A percentile compares a stretch with the other conserved stretches of the same genome.
phyloP scores from a whole-genome alignment of 1,140 invertebrate genomes.

The Diorhabda carinulata region DNA sequence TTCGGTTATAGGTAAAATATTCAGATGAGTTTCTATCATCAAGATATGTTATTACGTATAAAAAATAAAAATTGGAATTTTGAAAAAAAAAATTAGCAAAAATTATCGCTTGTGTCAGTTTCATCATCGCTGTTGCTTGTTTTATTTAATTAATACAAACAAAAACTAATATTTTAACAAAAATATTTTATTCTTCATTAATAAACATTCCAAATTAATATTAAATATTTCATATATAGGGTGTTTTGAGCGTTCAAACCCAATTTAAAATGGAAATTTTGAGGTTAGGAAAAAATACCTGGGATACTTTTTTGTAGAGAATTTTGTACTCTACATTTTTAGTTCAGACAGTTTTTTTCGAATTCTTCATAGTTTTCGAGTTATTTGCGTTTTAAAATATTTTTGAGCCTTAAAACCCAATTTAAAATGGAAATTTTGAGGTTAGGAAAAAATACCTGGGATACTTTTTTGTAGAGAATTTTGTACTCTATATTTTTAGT shows the following conservation, averaged over 20 bases:
- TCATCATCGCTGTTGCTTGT: constrained; percentile 36
- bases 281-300: too few species aligned
- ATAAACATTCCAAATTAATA: not conserved
- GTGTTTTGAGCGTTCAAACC: not conserved
- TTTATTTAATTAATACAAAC: constrained; percentile 12
- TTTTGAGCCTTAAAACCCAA: too few species aligned
- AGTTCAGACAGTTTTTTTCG: too few species aligned
- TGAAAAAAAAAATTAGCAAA: constrained; percentile 21
- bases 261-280: too few species aligned
- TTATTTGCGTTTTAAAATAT: too few species aligned
- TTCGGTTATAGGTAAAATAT: constrained; percentile 42
- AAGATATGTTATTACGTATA: constrained; percentile 38
- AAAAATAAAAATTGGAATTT: constrained; percentile 24
- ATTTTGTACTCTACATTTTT: too few species aligned
- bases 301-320: too few species aligned
- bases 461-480: too few species aligned
- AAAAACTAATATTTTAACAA: constrained; percentile 4
- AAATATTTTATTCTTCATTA: not conserved
- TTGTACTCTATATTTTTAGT: too few species aligned
- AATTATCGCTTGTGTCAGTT: constrained; percentile 34
- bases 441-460: too few species aligned
- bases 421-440: too few species aligned
- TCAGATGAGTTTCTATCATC: constrained; percentile 43
- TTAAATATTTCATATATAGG: not conserved
- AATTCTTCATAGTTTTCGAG: too few species aligned